Evolutionary conservation across 2,888 invertebrate genomes (phyloP).

Genomic region (Rotaria macrura): DNA sequence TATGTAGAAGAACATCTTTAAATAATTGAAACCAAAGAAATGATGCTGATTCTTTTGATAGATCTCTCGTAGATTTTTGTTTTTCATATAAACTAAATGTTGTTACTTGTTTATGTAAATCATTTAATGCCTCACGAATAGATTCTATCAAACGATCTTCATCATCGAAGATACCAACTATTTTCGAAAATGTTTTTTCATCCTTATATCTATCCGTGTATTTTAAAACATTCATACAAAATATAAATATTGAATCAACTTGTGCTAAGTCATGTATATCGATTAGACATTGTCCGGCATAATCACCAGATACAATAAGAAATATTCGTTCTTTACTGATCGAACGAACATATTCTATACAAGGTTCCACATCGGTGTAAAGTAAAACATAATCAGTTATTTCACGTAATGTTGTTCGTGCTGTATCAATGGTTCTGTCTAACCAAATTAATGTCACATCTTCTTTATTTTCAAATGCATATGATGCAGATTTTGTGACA

Average conservation of each 20-base stretch:
- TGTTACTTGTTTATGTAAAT: not conserved
- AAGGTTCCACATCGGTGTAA: not conserved
- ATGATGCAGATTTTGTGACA: not conserved
- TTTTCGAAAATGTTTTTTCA: not conserved
- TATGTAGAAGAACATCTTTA: constrained; percentile 1
- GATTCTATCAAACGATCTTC: not conserved
- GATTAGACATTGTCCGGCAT: not conserved
- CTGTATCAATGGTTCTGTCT: constrained; percentile 4
- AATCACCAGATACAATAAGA: not conserved
- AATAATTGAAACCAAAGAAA: constrained; percentile 17
- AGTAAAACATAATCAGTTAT: not conserved
- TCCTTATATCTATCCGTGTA: not conserved
- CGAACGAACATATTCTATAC: not conserved
- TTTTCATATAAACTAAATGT: not conserved
- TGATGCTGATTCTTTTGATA: not conserved
- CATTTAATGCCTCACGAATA: not conserved
- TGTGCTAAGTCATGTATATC: not conserved
- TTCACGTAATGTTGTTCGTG: not conserved
- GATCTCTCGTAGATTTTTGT: not conserved
- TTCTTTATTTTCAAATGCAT: not conserved
- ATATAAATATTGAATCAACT: not conserved
- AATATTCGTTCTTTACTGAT: not conserved
- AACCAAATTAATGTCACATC: constrained; percentile 7
- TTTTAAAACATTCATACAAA: not conserved
- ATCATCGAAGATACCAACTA: not conserved